These are phyloP conservation scores for Garrulus glandarius DNA, from an alignment of 2,797 vertebrate genomes.

Conservation along the genomic window DNA sequence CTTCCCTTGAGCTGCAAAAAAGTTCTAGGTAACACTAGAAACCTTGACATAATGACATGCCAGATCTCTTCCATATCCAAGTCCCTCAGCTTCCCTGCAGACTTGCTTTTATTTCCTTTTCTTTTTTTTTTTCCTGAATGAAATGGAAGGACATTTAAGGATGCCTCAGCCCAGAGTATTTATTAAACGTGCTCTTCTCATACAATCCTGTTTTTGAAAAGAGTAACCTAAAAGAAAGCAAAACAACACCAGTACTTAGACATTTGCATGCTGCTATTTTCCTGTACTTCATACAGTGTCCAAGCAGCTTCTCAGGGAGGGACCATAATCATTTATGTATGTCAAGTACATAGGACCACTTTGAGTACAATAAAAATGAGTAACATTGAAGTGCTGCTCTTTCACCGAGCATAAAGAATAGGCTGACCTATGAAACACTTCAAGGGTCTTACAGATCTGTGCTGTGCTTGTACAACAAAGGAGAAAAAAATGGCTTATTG, in stretches of 20 bases:
- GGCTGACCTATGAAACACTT: not conserved
- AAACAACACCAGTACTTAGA: not conserved
- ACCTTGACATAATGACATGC: constrained; percentile 32
- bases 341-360: not conserved
- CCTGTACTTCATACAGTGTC: not conserved
- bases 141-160: not conserved
- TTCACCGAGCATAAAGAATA: not conserved
- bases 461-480: not conserved
- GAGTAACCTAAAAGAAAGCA: not conserved
- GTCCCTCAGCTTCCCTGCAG: not conserved
- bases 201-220: not conserved
- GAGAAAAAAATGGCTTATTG: not conserved
- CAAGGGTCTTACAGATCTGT: not conserved
- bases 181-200: not conserved
- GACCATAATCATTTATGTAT: not conserved
- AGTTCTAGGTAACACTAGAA: constrained; percentile 35
- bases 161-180: not conserved
- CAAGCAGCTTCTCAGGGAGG: not conserved
- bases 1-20: constrained; percentile 40
- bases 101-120: not conserved
- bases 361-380: constrained; percentile 11
- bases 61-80: constrained; percentile 4
- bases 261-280: not conserved
- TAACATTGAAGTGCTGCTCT: constrained; percentile 20
- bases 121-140: not conserved